A percentile compares a stretch with the other conserved stretches of the same genome.
Conservation (phyloP, 2,113 vertebrate species). For the Ciconia stormi region DNA sequence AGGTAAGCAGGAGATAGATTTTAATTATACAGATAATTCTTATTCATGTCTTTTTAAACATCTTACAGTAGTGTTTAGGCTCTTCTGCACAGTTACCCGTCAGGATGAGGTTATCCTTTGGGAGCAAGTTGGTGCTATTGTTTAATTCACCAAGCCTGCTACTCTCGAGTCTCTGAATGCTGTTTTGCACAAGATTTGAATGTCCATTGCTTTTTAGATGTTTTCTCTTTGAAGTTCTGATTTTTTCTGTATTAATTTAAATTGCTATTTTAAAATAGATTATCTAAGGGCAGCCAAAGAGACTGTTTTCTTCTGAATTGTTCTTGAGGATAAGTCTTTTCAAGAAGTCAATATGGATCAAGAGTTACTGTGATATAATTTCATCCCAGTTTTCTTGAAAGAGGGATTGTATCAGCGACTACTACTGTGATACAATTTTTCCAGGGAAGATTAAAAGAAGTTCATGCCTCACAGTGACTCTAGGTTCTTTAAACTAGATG, state of each 20-base stretch:
- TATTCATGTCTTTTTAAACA: background rate
- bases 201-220: background rate
- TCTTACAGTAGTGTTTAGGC: background rate
- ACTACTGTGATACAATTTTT: background rate
- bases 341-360: background rate
- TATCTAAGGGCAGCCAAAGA: background rate
- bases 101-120: background rate
- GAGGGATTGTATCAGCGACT: background rate
- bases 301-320: background rate
- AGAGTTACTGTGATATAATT: background rate
- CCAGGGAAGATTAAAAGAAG: background rate
- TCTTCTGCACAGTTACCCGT: background rate
- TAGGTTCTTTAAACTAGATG: background rate
- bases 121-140: background rate
- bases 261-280: background rate
- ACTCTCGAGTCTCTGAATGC: background rate
- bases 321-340: background rate
- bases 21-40: background rate
- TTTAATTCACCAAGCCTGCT: background rate
- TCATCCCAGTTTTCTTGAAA: background rate
- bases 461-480: background rate
- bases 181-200: background rate
- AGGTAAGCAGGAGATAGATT: slow-evolving; percentile 75
- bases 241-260: background rate
- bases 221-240: background rate